These are phyloP conservation scores for Drosophila repletoides DNA, from an alignment of 1,140 invertebrate genomes.

Conservation along the genomic window DNA sequence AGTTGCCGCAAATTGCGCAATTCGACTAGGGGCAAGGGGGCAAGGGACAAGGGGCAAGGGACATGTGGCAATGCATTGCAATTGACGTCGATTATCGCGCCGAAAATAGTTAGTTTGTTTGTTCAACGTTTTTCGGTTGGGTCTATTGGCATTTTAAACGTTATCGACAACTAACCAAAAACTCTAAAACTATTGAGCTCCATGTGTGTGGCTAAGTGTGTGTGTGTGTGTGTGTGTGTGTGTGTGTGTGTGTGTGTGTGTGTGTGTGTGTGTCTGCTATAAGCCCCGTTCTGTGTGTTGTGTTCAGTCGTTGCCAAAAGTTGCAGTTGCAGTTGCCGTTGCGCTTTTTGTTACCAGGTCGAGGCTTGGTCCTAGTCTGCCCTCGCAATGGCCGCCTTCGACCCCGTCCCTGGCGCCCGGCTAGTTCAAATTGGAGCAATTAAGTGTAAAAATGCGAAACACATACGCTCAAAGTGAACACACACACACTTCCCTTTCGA, in stretches of 20 bases:
- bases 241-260: conserved; percentile 19
- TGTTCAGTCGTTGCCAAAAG: conserved; percentile 47
- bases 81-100: conserved; percentile 76
- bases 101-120: conserved; percentile 71
- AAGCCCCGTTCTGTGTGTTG: conserved; percentile 44
- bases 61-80: conserved; percentile 55
- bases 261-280: conserved; percentile 54
- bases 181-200: conserved; percentile 61
- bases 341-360: conserved; percentile 55
- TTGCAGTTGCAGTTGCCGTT: conserved; percentile 61
- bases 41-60: background rate
- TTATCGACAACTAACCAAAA: conserved; percentile 75
- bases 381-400: background rate
- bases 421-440: conserved; percentile 73
- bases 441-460: conserved; percentile 80
- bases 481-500: background rate
- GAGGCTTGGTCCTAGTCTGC: conserved; percentile 7
- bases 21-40: conserved; percentile 44
- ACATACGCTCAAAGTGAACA: conserved; percentile 71
- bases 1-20: conserved; percentile 75
- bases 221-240: conserved; percentile 6
- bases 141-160: conserved; percentile 75
- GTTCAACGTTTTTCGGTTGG: conserved; percentile 50
- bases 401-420: background rate
- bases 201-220: background rate